A percentile compares a stretch with the other conserved stretches of the same genome.
Conservation (phyloP, 2,797 vertebrate species). For the Rhinoraja longicauda region DNA sequence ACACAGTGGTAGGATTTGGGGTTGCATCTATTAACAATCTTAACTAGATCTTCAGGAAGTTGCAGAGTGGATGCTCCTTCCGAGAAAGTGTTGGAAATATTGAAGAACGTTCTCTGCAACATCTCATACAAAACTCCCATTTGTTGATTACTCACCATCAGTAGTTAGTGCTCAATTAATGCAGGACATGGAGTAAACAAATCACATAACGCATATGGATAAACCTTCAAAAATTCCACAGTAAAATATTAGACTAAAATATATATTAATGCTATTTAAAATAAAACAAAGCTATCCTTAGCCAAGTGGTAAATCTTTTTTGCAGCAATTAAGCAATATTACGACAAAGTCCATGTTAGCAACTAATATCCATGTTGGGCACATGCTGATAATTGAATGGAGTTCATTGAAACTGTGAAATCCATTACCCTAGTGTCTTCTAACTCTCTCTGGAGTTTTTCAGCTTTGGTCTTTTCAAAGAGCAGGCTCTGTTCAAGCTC, state of each 20-base stretch:
- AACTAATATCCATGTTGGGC: conserved; percentile 1
- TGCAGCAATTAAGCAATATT: neutral
- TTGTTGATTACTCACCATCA: neutral
- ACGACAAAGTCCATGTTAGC: neutral
- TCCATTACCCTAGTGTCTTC: conserved; percentile 99
- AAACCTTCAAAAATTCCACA: neutral
- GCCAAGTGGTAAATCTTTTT: neutral
- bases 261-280: neutral
- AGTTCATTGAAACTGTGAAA: conserved; percentile 67
- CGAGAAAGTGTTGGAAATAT: neutral
- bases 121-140: neutral
- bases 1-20: neutral
- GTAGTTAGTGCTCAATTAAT: neutral
- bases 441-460: conserved; percentile 99
- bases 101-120: neutral
- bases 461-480: conserved; percentile 99
- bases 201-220: neutral
- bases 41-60: neutral
- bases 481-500: conserved; percentile 98
- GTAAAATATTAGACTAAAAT: conserved; percentile 31
- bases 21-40: neutral
- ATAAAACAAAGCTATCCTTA: neutral
- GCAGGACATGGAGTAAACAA: neutral
- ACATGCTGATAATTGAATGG: conserved; percentile 37
- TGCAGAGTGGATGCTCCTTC: neutral